Conservation (phyloP, 2,797 vertebrate species). For the Phaenicophaeus curvirostris region DNA sequence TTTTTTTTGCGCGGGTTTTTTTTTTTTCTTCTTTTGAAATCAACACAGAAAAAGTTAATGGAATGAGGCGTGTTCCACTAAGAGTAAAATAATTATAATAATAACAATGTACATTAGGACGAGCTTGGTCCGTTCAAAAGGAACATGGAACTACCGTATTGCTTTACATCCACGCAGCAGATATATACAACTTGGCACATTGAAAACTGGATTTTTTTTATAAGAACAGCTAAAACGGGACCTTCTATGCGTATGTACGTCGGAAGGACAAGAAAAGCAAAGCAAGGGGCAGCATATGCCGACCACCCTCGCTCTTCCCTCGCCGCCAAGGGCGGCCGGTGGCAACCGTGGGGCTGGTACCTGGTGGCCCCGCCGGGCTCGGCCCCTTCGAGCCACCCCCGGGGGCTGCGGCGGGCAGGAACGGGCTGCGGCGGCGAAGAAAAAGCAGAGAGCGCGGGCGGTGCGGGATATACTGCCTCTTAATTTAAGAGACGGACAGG, state of each 20-base stretch:
- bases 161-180: conserved; percentile 81
- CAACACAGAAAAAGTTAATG: conserved; percentile 77
- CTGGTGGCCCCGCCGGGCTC: no score
- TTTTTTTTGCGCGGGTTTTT: not conserved
- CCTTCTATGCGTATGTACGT: conserved; percentile 76
- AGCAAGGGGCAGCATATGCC: conserved; percentile 69
- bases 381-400: no score
- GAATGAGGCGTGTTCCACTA: conserved; percentile 76
- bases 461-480: conserved; percentile 50
- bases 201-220: conserved; percentile 77
- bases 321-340: no score
- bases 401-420: no score
- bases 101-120: conserved; percentile 80
- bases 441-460: not conserved
- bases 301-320: not conserved
- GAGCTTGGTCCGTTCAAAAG: conserved; percentile 77
- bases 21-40: conserved; percentile 63
- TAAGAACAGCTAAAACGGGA: conserved; percentile 79
- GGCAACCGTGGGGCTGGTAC: no score
- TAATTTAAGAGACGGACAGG: conserved; percentile 51
- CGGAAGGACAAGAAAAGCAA: conserved; percentile 77
- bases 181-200: conserved; percentile 84
- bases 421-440: not conserved
- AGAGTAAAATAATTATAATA: conserved; percentile 73
- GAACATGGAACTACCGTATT: conserved; percentile 79